Evolutionary conservation across 2,888 invertebrate species (phyloP).

Genomic region (Drepana falcataria): DNA sequence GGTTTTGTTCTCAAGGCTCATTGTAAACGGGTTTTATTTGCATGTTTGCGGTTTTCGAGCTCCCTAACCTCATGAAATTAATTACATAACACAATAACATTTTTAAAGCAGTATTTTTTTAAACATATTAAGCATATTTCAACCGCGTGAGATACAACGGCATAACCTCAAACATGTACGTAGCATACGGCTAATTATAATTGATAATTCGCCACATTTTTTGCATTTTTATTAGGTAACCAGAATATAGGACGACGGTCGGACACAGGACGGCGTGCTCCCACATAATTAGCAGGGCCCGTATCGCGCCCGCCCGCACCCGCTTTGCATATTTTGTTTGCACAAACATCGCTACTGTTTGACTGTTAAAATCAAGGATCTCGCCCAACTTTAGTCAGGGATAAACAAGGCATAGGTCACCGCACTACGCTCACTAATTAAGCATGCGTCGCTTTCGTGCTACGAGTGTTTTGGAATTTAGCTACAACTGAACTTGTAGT

Average conservation of each 20-base stretch:
- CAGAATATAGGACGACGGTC: slow-evolving; percentile 60
- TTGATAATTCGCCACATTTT: slow-evolving; percentile 67
- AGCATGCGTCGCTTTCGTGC: slow-evolving; percentile 25
- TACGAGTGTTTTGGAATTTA: not conserved
- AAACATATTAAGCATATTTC: not conserved
- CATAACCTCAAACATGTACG: slow-evolving; percentile 14
- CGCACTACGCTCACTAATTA: slow-evolving; percentile 27
- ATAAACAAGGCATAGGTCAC: slow-evolving; percentile 52
- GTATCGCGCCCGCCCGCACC: slow-evolving; percentile 67
- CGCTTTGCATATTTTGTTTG: slow-evolving; percentile 76
- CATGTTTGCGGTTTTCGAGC: no score
- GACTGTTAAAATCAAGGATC: slow-evolving; percentile 73
- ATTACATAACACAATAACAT: no score
- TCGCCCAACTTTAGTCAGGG: slow-evolving; percentile 45
- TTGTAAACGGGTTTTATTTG: no score
- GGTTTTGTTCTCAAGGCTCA: no score
- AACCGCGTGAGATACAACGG: slow-evolving; percentile 10
- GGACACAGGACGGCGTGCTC: slow-evolving; percentile 61
- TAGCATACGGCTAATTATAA: slow-evolving; percentile 59
- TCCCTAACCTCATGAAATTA: no score
- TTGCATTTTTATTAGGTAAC: slow-evolving; percentile 68
- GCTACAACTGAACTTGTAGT: not conserved
- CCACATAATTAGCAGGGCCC: slow-evolving; percentile 68
- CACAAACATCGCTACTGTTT: slow-evolving; percentile 69
- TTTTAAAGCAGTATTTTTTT: no score